phyloP scores from a whole-genome alignment of 2,113 vertebrate genomes.

The Gavialis gangeticus region DNA sequence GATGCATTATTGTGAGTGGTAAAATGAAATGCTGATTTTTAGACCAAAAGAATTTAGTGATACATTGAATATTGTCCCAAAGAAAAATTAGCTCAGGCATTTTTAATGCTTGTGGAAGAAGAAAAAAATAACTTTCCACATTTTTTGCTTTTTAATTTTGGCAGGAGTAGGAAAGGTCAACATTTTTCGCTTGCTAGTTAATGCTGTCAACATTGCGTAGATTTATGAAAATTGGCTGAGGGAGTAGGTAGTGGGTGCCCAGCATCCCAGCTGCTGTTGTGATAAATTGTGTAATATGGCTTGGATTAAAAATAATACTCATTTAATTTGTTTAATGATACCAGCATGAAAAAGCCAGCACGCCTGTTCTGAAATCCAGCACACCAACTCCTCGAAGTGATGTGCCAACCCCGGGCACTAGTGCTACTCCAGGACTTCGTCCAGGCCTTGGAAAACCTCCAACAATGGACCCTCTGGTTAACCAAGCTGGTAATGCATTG shows the following conservation, averaged over 20 bases:
- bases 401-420: conserved; percentile 91
- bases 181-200: conserved; percentile 78
- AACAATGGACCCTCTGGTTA: conserved; percentile 92
- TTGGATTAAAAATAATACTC: conserved; percentile 85
- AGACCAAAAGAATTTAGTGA: not conserved
- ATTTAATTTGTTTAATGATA: conserved; percentile 87
- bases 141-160: conserved; percentile 73
- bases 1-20: not conserved
- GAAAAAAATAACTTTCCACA: conserved; percentile 39
- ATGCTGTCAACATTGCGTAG: conserved; percentile 78
- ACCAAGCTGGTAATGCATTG: conserved; percentile 87
- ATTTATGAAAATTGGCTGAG: conserved; percentile 82
- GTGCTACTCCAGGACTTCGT: conserved; percentile 90
- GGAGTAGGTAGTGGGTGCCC: conserved; percentile 73
- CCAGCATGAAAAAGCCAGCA: conserved; percentile 95
- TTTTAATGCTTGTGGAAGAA: conserved; percentile 46
- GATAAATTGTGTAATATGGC: conserved; percentile 83
- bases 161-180: conserved; percentile 77
- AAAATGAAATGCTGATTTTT: not conserved
- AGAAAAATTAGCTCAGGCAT: conserved; percentile 6
- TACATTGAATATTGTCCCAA: conserved; percentile 16
- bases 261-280: conserved; percentile 82
- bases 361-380: conserved; percentile 94
- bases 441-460: conserved; percentile 91
- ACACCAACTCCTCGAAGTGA: conserved; percentile 94